These are phyloP conservation scores for Ips nitidus DNA, from an alignment of 1,140 invertebrate species.

Conservation along the genomic window DNA sequence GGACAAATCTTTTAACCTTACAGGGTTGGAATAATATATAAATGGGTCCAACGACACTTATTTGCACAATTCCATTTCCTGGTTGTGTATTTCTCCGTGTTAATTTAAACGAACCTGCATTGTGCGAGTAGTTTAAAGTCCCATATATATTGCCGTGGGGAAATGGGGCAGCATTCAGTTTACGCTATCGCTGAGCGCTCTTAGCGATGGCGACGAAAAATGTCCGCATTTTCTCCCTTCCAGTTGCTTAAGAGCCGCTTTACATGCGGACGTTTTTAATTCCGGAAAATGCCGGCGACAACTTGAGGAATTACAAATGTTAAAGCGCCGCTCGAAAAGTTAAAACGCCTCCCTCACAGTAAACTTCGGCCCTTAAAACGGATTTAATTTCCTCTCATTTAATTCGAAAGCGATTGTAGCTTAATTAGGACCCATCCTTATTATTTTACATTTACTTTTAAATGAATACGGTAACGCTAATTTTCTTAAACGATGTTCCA, in stretches of 20 bases:
- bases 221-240: not conserved
- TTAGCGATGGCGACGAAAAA: not conserved
- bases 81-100: not conserved
- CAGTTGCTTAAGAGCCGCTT: not conserved
- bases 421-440: too few species aligned
- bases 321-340: too few species aligned
- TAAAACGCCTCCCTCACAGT: too few species aligned
- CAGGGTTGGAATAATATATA: not conserved
- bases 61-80: too few species aligned
- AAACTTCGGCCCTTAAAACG: too few species aligned
- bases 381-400: too few species aligned
- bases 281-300: not conserved
- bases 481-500: too few species aligned
- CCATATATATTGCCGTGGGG: not conserved
- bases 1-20: not conserved
- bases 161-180: not conserved
- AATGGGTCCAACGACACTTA: not conserved
- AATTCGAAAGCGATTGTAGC: too few species aligned
- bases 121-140: conserved; percentile 2
- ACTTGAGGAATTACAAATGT: not conserved
- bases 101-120: not conserved
- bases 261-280: conserved; percentile 2
- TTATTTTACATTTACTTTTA: too few species aligned
- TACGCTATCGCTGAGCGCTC: not conserved
- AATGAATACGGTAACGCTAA: too few species aligned